Percentiles rank a stretch among this genome's conserved stretches.
phyloP scores from a whole-genome alignment of 92 coral and sea anemone genomes.

The Ricordea florida region DNA sequence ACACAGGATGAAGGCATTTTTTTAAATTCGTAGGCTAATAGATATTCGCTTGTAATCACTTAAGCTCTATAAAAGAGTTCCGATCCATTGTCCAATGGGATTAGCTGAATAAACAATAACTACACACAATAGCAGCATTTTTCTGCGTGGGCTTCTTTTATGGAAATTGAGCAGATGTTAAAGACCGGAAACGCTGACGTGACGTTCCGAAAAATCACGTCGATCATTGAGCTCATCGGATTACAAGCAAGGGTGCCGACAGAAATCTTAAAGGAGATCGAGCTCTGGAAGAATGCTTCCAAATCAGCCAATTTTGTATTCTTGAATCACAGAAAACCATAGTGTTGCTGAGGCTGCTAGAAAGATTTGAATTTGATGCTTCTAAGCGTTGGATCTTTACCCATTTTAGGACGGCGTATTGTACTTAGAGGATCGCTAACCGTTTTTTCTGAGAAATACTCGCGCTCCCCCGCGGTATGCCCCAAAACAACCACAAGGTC shows the following conservation, averaged over 20 bases:
- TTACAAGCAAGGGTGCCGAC: background rate
- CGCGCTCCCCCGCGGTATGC: background rate
- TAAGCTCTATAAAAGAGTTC: conserved; percentile 8
- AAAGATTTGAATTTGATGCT: too few species aligned
- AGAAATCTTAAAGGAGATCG: too few species aligned
- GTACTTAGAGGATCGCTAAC: background rate
- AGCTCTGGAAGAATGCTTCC: too few species aligned
- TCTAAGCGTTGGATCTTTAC: too few species aligned
- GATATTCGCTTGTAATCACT: conserved; percentile 17
- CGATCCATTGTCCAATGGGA: conserved; percentile 32
- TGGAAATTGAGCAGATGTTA: conserved; percentile 7
- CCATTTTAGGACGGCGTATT: too few species aligned
- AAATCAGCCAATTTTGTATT: too few species aligned
- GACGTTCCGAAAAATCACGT: conserved; percentile 45
- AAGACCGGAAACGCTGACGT: conserved; percentile 36
- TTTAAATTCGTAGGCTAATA: background rate
- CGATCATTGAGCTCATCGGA: conserved; percentile 14
- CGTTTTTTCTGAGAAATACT: background rate
- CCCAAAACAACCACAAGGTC: conserved; percentile 10
- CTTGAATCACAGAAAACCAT: too few species aligned
- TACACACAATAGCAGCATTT: conserved; percentile 47
- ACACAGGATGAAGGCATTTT: conserved; percentile 9
- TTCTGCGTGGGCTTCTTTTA: conserved; percentile 33
- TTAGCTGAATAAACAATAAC: conserved; percentile 1
- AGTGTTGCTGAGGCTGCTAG: too few species aligned